A percentile compares a stretch with the other conserved stretches of the same genome.
Conservation (phyloP, 2,113 vertebrate genomes). For the Glaucomys volans region DNA sequence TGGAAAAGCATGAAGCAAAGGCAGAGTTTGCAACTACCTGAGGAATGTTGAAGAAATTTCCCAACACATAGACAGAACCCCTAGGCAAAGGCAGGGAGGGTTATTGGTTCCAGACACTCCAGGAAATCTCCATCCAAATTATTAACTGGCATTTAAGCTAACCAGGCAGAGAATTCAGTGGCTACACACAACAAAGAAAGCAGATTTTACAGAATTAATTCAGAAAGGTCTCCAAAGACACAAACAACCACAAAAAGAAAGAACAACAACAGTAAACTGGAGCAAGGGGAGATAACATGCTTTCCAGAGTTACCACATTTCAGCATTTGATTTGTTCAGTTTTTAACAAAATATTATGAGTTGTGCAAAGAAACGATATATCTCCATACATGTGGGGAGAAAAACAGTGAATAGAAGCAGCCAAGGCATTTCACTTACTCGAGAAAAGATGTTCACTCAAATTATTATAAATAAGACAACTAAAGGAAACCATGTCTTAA, state of each 20-base stretch:
- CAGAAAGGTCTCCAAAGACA: not conserved
- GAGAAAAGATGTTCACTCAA: not conserved
- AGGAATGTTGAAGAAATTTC: not conserved
- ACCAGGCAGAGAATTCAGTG: not conserved
- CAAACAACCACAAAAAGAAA: not conserved
- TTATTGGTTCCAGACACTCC: not conserved
- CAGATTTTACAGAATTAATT: not conserved
- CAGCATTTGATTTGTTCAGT: not conserved
- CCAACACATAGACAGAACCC: not conserved
- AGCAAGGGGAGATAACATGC: not conserved
- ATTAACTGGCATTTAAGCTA: not conserved
- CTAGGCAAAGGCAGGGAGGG: not conserved
- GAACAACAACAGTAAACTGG: not conserved
- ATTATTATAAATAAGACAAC: not conserved
- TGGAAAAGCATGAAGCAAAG: not conserved
- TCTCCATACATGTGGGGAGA: accelerated
- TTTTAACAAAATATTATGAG: not conserved
- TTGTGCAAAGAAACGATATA: not conserved
- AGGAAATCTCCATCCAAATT: not conserved
- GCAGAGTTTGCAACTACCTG: not conserved
- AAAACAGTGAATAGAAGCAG: not conserved
- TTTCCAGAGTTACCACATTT: not conserved
- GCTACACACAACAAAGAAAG: not conserved
- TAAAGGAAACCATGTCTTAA: not conserved
- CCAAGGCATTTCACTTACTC: not conserved